Base-by-base conservation (phyloP, 2,888 invertebrate species). In the Laspeyria flexula region DNA sequence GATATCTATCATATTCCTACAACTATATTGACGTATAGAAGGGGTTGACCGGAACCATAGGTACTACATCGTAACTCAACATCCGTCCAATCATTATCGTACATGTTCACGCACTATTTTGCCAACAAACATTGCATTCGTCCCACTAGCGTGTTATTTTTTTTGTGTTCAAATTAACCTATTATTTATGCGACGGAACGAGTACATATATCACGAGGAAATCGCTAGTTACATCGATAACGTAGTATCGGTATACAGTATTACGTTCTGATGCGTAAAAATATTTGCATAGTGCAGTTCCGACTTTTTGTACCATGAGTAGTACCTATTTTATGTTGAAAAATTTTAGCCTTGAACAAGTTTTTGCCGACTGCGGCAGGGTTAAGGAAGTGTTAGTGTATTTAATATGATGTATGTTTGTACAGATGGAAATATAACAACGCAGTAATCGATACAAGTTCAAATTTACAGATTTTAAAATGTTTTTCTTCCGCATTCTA, bases 271-370 rank as follows among this genome's bases (percentile, higher is more conserved):
- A 40, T 43, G 47, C 65, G 51, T 44, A n/a, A 42, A 15, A 39
- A 5, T 40, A 53, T 61, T 53, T 60, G 48, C 52, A 53, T 66
- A 54, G 39, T 39, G 38, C 33, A 37, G 65, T 65, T 68, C 65
- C 65, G 35, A 60, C 27, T 54, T 65, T 68, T 63, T 68, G 43
- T 40, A 23, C 11, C 23, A n/a, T n/a, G 4, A 3, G 34, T 21
- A 34, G 25, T 4, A 34, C 9, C 7, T 21, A 12, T 42, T 18
- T 1, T 11, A 4, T 4, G 7, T 31, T 15, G 7, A 6, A 25
- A 6, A 25, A 25, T 25, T 7, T 6, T 25, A 7, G 7, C 1
- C 7, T 3, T 25, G 25, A 25, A 7, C 9, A 25, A 25, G 9
- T 25, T 18, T 18, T 25, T 25, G 25, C 25, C 7, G 25, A 25